These are phyloP conservation scores for Etheostoma cragini DNA, from an alignment of 2,113 vertebrate species.

Conservation along the genomic window DNA sequence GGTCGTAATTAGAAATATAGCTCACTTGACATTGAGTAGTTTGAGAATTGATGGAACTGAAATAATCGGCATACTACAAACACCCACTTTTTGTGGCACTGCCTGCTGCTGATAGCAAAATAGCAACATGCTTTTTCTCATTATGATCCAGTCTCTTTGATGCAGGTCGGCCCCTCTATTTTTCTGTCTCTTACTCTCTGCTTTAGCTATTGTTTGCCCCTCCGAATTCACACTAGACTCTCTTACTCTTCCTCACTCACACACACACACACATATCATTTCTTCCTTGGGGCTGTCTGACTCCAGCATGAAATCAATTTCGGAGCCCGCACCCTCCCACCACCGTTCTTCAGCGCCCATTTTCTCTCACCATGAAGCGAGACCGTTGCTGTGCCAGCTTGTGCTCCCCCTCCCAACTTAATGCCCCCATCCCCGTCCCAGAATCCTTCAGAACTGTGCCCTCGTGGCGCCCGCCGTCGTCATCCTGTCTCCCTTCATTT, in stretches of 20 bases:
- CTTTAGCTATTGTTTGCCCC: slow-evolving; percentile 61
- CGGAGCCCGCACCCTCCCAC: slow-evolving; percentile 66
- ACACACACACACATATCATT: slow-evolving; percentile 45
- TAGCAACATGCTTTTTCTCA: slow-evolving; percentile 68
- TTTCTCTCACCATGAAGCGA: slow-evolving; percentile 77
- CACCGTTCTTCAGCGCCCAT: slow-evolving; percentile 64
- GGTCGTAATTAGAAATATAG: neutral
- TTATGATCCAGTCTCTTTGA: slow-evolving; percentile 71
- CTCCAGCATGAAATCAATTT: slow-evolving; percentile 84
- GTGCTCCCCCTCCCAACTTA: slow-evolving; percentile 32
- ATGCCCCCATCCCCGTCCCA: slow-evolving; percentile 50
- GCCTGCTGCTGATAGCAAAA: slow-evolving; percentile 54
- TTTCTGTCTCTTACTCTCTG: slow-evolving; percentile 44
- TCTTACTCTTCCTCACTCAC: slow-evolving; percentile 31
- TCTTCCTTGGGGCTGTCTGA: slow-evolving; percentile 74
- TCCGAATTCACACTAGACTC: slow-evolving; percentile 57
- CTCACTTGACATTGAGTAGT: neutral
- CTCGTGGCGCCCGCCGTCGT: neutral
- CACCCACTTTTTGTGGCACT: slow-evolving; percentile 34
- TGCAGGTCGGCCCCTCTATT: slow-evolving; percentile 67
- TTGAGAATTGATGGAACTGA: slow-evolving; percentile 37
- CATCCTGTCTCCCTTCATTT: slow-evolving; percentile 20
- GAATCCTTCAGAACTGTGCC: slow-evolving; percentile 50
- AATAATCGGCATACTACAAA: slow-evolving; percentile 55
- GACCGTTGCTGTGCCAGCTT: slow-evolving; percentile 75